A percentile compares a stretch with the other conserved stretches of the same genome.
phyloP scores from a whole-genome alignment of 2,113 vertebrate species.

The Columba janthina region DNA sequence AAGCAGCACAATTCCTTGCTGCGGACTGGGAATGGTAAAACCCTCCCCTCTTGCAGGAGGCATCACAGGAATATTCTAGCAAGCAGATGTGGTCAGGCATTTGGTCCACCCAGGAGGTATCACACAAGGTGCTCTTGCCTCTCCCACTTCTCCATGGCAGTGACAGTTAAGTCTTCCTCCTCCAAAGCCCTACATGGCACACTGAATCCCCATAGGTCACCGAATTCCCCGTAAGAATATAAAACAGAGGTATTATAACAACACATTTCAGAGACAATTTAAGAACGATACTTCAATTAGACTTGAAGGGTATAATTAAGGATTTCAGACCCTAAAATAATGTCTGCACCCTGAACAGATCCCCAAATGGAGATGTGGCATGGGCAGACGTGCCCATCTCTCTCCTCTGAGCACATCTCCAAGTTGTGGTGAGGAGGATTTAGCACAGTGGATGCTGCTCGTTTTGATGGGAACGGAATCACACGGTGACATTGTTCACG shows the following conservation, averaged over 20 bases:
- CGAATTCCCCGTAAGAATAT: neutral
- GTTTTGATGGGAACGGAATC: neutral
- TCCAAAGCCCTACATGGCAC: neutral
- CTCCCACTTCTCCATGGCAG: neutral
- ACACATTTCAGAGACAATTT: neutral
- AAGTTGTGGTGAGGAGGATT: neutral
- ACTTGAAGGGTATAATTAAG: neutral
- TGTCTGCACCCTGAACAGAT: neutral
- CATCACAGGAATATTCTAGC: neutral
- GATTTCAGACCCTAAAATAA: neutral
- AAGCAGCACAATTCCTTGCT: neutral
- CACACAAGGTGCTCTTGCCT: neutral
- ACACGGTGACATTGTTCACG: fast-evolving
- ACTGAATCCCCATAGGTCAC: neutral
- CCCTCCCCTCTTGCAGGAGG: neutral
- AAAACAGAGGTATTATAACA: neutral
- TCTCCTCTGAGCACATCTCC: neutral
- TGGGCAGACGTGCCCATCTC: fast-evolving
- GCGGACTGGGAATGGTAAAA: neutral
- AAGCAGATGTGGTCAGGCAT: neutral
- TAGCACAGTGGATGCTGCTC: neutral
- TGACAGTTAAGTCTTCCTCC: neutral
- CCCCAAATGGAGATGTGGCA: neutral
- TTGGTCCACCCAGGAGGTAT: neutral
- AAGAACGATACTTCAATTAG: neutral